Percentiles rank a stretch among this genome's conserved stretches.
These are phyloP conservation scores for Agrotis segetum DNA, from an alignment of 2,888 invertebrate species.

Conservation along the genomic window DNA sequence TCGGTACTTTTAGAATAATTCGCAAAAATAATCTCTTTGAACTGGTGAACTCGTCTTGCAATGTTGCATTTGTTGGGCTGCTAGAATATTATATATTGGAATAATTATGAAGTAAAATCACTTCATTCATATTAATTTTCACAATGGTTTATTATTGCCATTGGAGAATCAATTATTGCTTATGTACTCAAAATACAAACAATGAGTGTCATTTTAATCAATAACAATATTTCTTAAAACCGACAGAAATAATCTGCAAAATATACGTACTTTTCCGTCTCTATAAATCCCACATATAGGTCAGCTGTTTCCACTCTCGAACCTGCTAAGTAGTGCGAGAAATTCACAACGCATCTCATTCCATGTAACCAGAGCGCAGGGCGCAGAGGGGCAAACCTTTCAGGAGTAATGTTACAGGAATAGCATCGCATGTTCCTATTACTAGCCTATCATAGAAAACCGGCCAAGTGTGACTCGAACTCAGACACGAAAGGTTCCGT, in stretches of 20 bases:
- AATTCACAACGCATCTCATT: not conserved
- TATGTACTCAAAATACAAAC: too few relatives aligned
- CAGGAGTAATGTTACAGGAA: not conserved
- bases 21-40: slow-evolving; percentile 8
- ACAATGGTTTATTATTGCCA: too few relatives aligned
- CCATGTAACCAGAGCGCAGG: not conserved
- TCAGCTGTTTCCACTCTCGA: not conserved
- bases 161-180: too few relatives aligned
- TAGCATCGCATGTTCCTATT: not conserved
- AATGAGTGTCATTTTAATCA: too few relatives aligned
- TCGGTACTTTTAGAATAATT: slow-evolving; percentile 4
- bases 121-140: too few relatives aligned
- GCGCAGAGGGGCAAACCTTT: not conserved
- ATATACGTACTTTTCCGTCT: not conserved
- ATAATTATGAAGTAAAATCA: too few relatives aligned
- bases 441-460: slow-evolving; percentile 8
- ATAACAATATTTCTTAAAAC: not conserved
- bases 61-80: not conserved
- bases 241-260: not conserved
- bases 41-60: too few relatives aligned
- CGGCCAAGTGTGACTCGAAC: not conserved
- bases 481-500: not conserved
- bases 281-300: not conserved
- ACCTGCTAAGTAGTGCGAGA: not conserved
- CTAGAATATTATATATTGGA: too few relatives aligned